Conservation (phyloP, 2,797 vertebrate species). For the Pterois miles region DNA sequence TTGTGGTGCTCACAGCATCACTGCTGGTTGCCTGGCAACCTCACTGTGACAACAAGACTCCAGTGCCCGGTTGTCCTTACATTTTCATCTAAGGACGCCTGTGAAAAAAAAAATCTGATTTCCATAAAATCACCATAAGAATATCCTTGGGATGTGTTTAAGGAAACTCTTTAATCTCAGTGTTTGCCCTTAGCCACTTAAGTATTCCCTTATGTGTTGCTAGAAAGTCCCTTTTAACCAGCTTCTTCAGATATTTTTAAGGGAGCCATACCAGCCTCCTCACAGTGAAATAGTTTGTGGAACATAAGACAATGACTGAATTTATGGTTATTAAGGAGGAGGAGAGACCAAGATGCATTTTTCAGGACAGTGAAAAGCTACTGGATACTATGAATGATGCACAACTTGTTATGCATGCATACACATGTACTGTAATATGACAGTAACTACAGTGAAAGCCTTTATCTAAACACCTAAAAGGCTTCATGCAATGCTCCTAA, state of each 20-base stretch:
- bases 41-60: neutral
- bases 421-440: neutral
- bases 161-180: too few relatives aligned
- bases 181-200: too few relatives aligned
- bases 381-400: neutral
- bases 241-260: neutral
- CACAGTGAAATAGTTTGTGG: neutral
- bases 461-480: neutral
- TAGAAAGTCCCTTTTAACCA: neutral
- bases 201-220: neutral
- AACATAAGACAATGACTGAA: neutral
- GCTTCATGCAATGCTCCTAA: too few relatives aligned
- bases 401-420: neutral
- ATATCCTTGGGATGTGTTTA: neutral
- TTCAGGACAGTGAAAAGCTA: neutral
- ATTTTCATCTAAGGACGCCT: neutral
- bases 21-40: slow-evolving; percentile 12
- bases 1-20: neutral
- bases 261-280: neutral
- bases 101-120: neutral
- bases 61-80: neutral
- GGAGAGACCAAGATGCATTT: neutral
- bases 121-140: neutral
- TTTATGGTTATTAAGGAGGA: neutral
- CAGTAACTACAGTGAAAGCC: neutral